Evolutionary conservation across 2,888 invertebrate genomes (phyloP).

Genomic region (Aquatica leii): DNA sequence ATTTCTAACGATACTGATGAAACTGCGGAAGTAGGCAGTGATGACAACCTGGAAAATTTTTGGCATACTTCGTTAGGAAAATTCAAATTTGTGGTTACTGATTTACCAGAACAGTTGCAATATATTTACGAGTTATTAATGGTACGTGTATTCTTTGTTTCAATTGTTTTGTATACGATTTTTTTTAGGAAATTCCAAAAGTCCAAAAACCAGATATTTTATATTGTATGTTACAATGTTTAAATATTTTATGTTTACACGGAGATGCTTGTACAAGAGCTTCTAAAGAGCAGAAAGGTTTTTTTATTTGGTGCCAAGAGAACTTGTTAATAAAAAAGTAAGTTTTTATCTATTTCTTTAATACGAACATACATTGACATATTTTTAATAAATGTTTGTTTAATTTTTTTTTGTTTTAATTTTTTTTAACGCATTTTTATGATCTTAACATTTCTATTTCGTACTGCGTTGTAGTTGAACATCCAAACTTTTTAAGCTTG

Average conservation of each 20-base stretch:
- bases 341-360: constrained; percentile 46
- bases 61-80: constrained; percentile 95
- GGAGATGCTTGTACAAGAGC: constrained; percentile 91
- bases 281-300: constrained; percentile 87
- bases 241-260: constrained; percentile 90
- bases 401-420: too few species aligned
- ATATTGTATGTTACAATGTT: constrained; percentile 90
- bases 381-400: too few species aligned
- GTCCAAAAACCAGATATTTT: constrained; percentile 90
- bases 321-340: constrained; percentile 93
- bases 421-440: neutral
- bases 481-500: too few species aligned
- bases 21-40: constrained; percentile 72
- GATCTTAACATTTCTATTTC: neutral
- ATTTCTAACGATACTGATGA: constrained; percentile 80
- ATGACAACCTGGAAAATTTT: constrained; percentile 82
- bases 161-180: too few species aligned
- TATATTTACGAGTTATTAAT: constrained; percentile 90
- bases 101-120: constrained; percentile 90
- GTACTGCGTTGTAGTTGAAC: too few species aligned
- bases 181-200: constrained; percentile 74
- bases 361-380: too few species aligned
- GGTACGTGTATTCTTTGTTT: constrained; percentile 64
- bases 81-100: constrained; percentile 89
- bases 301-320: constrained; percentile 96